These are phyloP conservation scores for Leptodactylus fuscus DNA, from an alignment of 2,113 vertebrate genomes.

Conservation along the genomic window DNA sequence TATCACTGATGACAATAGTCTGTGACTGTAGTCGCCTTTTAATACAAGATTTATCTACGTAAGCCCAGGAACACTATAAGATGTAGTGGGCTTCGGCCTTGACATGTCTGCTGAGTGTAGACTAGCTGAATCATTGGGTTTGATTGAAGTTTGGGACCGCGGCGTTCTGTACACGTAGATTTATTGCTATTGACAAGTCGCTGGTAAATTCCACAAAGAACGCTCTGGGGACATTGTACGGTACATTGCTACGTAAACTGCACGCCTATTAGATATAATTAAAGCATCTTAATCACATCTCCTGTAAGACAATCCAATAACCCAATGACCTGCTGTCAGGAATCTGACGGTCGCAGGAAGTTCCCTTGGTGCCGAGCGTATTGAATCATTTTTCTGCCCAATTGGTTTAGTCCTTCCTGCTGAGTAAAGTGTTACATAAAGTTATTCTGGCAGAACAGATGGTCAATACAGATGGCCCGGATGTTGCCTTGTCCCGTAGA, in stretches of 20 bases:
- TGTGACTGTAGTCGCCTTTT: neutral
- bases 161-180: too few relatives aligned
- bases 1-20: too few relatives aligned
- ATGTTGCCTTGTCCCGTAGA: neutral
- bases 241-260: neutral
- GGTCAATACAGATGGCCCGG: neutral
- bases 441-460: neutral
- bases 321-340: constrained; percentile 7
- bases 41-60: neutral
- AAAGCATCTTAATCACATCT: neutral
- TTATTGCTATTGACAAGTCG: too few relatives aligned
- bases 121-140: neutral
- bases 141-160: neutral
- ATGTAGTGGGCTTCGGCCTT: neutral
- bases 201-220: neutral
- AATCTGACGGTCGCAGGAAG: too few relatives aligned
- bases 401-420: neutral
- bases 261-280: constrained; percentile 3
- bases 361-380: neutral
- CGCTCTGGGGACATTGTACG: too few relatives aligned
- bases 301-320: neutral
- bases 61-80: neutral
- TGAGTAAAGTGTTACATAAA: neutral
- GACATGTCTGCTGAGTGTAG: neutral
- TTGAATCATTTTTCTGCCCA: neutral